Conservation (phyloP, 2,113 vertebrate genomes). For the Podarcis muralis region DNA sequence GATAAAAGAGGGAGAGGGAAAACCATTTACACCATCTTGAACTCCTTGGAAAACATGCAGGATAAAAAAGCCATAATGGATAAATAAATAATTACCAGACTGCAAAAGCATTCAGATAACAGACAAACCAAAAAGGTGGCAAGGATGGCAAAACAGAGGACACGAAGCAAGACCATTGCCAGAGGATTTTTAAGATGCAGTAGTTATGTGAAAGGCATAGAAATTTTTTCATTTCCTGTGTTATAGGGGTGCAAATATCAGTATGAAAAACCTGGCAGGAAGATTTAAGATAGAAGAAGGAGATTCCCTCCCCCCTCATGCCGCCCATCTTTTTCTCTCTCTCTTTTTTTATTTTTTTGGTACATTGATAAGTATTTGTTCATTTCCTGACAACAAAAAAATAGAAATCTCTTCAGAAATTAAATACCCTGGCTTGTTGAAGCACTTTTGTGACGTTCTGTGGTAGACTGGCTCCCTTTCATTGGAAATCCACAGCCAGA, state of each 20-base stretch:
- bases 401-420: constrained; percentile 88
- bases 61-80: too few species aligned
- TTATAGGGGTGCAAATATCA: constrained; percentile 89
- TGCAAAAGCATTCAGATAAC: constrained; percentile 71
- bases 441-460: constrained; percentile 83
- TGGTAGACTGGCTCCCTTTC: constrained; percentile 84
- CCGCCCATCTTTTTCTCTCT: background rate
- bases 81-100: constrained; percentile 1
- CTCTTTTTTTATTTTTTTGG: constrained; percentile 52
- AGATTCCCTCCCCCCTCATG: background rate
- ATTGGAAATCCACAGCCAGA: constrained; percentile 81
- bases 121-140: constrained; percentile 1
- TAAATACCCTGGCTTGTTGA: constrained; percentile 83
- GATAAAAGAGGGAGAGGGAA: too few species aligned
- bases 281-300: constrained; percentile 88
- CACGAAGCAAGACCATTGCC: constrained; percentile 58
- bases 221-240: constrained; percentile 97
- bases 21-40: too few species aligned
- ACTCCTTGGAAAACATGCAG: too few species aligned
- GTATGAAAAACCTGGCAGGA: constrained; percentile 88
- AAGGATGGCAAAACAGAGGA: constrained; percentile 61
- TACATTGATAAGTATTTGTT: constrained; percentile 99
- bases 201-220: constrained; percentile 75
- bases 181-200: constrained; percentile 82
- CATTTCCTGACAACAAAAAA: constrained; percentile 99